Evolutionary conservation across 2,888 invertebrate genomes (phyloP).

Genomic region (Drosophila limbata): DNA sequence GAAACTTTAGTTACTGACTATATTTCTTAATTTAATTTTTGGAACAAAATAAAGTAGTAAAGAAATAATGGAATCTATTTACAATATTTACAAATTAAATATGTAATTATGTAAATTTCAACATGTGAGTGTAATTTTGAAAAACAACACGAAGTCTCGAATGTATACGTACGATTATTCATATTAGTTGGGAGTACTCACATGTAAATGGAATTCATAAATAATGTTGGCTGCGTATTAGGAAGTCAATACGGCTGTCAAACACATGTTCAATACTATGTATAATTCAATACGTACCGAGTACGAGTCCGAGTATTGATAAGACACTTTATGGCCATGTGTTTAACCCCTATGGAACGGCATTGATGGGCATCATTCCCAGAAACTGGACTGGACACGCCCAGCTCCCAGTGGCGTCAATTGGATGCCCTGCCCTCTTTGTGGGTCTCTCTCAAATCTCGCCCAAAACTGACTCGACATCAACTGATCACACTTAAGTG

Average conservation of each 20-base stretch:
- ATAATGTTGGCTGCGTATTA: conserved; percentile 69
- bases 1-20: no score
- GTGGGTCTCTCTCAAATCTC: not conserved
- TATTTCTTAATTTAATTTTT: no score
- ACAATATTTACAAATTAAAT: no score
- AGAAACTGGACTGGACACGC: conserved; percentile 19
- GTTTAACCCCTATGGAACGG: conserved; percentile 39
- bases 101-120: conserved; percentile 24
- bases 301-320: conserved; percentile 48
- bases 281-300: not conserved
- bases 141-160: conserved; percentile 52
- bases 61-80: no score
- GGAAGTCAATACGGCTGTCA: conserved; percentile 65
- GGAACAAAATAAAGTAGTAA: no score
- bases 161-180: not conserved
- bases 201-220: conserved; percentile 61
- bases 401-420: conserved; percentile 19
- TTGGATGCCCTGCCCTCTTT: conserved; percentile 22
- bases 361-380: conserved; percentile 26
- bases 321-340: conserved; percentile 47
- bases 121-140: conserved; percentile 12
- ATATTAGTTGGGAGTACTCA: conserved; percentile 17
- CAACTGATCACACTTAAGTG: conserved; percentile 14
- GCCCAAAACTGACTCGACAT: not conserved
- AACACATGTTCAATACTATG: conserved; percentile 43